Conservation (phyloP, 2,113 vertebrate species). For the Leptobrachium leishanense region DNA sequence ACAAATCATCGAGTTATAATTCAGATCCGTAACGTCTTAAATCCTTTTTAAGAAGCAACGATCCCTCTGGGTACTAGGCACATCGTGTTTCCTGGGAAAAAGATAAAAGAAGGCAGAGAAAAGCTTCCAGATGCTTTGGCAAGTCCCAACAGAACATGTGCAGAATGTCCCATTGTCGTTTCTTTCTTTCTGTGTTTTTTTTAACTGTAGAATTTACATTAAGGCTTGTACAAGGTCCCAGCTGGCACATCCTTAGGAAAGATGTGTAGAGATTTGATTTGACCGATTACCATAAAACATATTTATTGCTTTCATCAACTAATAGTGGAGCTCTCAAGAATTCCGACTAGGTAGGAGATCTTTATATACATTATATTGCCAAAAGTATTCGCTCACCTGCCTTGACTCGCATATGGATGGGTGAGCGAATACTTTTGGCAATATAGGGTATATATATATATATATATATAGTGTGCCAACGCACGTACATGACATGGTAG, state of each 20-base stretch:
- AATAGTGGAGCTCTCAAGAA: background rate
- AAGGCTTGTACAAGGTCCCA: conserved; percentile 32
- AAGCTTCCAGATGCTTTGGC: conserved; percentile 41
- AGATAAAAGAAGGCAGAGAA: background rate
- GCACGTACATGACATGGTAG: no score
- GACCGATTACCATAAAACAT: background rate
- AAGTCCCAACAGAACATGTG: conserved; percentile 19
- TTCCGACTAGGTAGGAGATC: background rate
- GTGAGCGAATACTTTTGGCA: no score
- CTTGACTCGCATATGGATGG: no score
- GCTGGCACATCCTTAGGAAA: conserved; percentile 21
- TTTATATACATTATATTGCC: no score
- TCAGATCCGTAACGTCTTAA: background rate
- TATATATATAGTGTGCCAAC: no score
- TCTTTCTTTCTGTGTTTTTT: background rate
- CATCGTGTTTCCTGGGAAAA: conserved; percentile 34
- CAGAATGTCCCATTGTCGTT: conserved; percentile 24
- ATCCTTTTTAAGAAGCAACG: conserved; percentile 8
- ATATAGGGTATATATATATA: no score
- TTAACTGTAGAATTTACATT: conserved; percentile 4
- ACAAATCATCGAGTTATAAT: background rate
- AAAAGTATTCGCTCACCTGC: no score
- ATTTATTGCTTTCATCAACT: background rate
- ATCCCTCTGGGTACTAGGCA: conserved; percentile 34
- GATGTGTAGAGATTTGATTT: conserved; percentile 1